Evolutionary conservation across 2,113 vertebrate genomes (phyloP), one percentile per base, ranked within the genome.

Genomic region (Actenoides hombroni): DNA sequence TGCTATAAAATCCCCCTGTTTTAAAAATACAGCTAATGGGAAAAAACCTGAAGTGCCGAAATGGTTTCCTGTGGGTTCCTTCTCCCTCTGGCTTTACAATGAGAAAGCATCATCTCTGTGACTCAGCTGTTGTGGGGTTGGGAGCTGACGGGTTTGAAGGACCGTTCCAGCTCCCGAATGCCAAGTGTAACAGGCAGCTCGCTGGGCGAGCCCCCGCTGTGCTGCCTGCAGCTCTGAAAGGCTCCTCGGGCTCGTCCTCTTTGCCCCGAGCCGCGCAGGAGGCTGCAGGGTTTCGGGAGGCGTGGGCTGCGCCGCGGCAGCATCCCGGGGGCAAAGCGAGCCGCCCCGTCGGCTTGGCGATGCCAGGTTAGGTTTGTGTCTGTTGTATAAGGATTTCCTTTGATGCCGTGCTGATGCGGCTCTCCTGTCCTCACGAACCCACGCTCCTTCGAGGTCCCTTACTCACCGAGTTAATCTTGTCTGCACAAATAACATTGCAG

Each of bases 181-280:
- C 71, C 15, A 31, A 37, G 33, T 37, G 23, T 24, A 57, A 11
- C 49, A 19, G 17, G 60, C 5, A 3, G 59, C 91, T 86, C 12
- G 49, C 31, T 3, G 84, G 68, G 40, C 16, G 51, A 67, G 67
- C 56, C 68, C 68, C 0, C 1, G 39, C 84, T 46, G 0, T 4
- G 51, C 46, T 31, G 0, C 2, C 2, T 5, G 59, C 46, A 2
- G 51, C 6, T 42, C 31, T 25, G 39, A 11, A 0, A n/a, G 31
- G 23, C 76, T 64, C 3, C 4, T 35, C n/a, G 7, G 16, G 53
- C 74, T 68, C 74, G 6, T 61, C 74, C 59, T 67, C 21, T 26
- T 11, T 5, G 46, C 21, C 29, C 39, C 4, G 1, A 18, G 2
- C 18, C 5, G 18, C 16, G 5, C 1, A 29, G 39, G 56, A 40